Percentiles rank a stretch among this genome's conserved stretches.
Conservation (phyloP, 2,888 invertebrate species). For the Agriopis marginaria region DNA sequence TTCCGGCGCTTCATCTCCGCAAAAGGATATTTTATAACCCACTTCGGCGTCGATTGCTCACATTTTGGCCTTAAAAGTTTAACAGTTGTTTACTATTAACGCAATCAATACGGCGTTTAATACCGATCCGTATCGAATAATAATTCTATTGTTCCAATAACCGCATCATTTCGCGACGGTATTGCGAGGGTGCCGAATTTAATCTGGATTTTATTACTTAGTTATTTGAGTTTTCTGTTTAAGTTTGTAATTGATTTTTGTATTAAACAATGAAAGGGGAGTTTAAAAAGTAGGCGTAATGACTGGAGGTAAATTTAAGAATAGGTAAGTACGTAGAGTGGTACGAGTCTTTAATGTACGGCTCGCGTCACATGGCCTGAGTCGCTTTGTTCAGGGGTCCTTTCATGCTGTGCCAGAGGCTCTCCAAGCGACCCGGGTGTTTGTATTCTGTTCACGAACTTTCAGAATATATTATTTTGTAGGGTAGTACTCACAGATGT, state of each 20-base stretch:
- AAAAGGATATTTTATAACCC: conserved; percentile 40
- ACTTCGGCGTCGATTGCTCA: conserved; percentile 41
- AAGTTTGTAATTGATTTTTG: conserved; percentile 50
- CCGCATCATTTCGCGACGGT: conserved; percentile 36
- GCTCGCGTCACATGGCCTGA: conserved; percentile 63
- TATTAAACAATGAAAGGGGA: conserved; percentile 41
- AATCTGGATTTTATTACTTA: conserved; percentile 35
- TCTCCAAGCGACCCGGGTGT: conserved; percentile 70
- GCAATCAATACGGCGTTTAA: conserved; percentile 37
- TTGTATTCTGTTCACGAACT: conserved; percentile 83
- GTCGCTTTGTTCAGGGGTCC: conserved; percentile 70
- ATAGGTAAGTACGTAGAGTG: conserved; percentile 30
- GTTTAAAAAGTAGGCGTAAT: conserved; percentile 19
- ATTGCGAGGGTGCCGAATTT: conserved; percentile 34
- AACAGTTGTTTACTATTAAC: conserved; percentile 41
- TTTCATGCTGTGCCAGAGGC: conserved; percentile 70
- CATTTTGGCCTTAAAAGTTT: conserved; percentile 38
- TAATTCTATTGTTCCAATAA: conserved; percentile 39
- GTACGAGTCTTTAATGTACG: conserved; percentile 51
- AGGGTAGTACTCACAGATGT: conserved; percentile 68
- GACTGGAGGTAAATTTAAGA: conserved; percentile 44
- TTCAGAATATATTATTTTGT: conserved; percentile 81
- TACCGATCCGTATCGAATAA: conserved; percentile 34
- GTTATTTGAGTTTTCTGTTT: conserved; percentile 50
- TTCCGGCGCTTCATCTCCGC: conserved; percentile 48